Evolutionary conservation across 2,888 invertebrate genomes (phyloP).

Genomic region (Bellardia bayeri): DNA sequence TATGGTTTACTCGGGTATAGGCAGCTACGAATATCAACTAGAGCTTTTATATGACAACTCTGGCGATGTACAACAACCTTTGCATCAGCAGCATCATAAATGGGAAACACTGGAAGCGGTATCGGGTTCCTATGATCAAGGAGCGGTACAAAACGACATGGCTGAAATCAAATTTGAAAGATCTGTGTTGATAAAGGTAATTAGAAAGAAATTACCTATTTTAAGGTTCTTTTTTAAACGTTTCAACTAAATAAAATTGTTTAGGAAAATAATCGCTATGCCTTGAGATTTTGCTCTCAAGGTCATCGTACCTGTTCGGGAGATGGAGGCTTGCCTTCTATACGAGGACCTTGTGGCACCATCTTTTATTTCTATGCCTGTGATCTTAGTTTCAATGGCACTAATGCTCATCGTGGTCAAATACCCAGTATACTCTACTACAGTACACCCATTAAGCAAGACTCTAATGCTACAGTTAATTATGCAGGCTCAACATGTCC

Average conservation of each 20-base stretch:
- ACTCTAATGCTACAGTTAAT: constrained; percentile 74
- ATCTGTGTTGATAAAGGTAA: constrained; percentile 92
- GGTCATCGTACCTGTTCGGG: constrained; percentile 97
- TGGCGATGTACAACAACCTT: constrained; percentile 85
- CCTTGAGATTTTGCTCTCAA: constrained; percentile 93
- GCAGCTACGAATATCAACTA: constrained; percentile 95
- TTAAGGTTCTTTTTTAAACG: too few relatives aligned
- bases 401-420: constrained; percentile 96
- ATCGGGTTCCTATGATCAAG: constrained; percentile 92
- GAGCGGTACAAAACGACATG: constrained; percentile 94
- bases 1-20: constrained; percentile 94
- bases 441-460: constrained; percentile 83
- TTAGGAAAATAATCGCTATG: constrained; percentile 94
- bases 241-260: too few relatives aligned
- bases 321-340: constrained; percentile 94
- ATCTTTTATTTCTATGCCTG: constrained; percentile 95
- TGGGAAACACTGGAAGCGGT: constrained; percentile 95
- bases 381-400: constrained; percentile 98
- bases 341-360: constrained; percentile 96
- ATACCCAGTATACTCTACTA: constrained; percentile 95
- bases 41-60: constrained; percentile 92
- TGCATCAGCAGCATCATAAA: constrained; percentile 86
- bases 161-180: constrained; percentile 96
- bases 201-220: neutral
- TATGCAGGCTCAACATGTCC: constrained; percentile 11